A percentile compares a stretch with the other conserved stretches of the same genome.
These are phyloP conservation scores for Tipula vernalis DNA, from an alignment of 2,888 invertebrate species.

Conservation along the genomic window DNA sequence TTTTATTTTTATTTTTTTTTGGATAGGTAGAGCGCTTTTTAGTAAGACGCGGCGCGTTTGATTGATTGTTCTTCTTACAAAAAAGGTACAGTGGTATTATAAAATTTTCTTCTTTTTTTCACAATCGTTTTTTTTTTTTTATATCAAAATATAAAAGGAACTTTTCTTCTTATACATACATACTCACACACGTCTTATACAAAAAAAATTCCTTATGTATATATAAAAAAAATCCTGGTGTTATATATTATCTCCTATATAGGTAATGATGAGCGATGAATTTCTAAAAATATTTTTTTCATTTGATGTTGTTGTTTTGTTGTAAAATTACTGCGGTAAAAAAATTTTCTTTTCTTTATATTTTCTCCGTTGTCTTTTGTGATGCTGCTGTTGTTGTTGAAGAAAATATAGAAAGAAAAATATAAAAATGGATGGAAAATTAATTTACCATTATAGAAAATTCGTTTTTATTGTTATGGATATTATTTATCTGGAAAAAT, in stretches of 20 bases:
- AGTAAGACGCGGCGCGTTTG: background rate
- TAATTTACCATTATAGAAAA: background rate
- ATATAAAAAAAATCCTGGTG: background rate
- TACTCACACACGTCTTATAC: background rate
- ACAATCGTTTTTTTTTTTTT: background rate
- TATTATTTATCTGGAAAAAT: background rate
- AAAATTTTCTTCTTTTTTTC: background rate
- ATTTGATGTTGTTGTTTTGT: background rate
- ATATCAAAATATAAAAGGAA: background rate
- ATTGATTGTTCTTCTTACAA: slow-evolving; percentile 1
- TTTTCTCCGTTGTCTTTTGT: background rate
- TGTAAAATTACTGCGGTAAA: background rate
- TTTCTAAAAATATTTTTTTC: background rate
- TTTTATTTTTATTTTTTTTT: background rate
- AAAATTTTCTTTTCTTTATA: background rate
- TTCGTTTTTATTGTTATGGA: background rate
- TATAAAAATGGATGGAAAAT: background rate
- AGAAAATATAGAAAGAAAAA: background rate
- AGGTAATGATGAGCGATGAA: background rate
- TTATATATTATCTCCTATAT: background rate
- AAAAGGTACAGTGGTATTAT: background rate
- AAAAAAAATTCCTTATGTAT: background rate
- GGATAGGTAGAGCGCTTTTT: background rate
- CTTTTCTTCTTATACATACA: background rate
- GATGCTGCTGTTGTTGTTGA: background rate